phyloP scores from a whole-genome alignment of 2,797 vertebrate genomes.

The Oreonectes daqikongensis region DNA sequence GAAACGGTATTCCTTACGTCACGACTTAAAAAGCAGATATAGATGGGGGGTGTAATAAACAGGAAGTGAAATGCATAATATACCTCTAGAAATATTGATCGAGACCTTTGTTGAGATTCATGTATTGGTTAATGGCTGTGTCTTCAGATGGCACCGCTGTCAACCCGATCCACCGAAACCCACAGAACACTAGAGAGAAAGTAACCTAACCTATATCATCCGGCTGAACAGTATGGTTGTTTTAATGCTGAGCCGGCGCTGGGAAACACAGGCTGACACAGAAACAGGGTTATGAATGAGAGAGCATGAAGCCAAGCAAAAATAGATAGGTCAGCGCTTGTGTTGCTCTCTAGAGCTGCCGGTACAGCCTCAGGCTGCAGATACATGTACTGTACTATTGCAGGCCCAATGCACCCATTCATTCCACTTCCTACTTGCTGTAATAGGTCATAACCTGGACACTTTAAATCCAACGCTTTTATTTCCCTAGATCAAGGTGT shows the following conservation, averaged over 20 bases:
- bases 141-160: not conserved
- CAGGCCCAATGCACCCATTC: conserved; percentile 14
- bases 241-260: conserved; percentile 19
- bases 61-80: not conserved
- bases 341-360: conserved; percentile 23
- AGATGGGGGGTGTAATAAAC: too few relatives aligned
- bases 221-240: conserved; percentile 3
- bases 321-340: conserved; percentile 42
- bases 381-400: conserved; percentile 11
- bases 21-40: too few relatives aligned
- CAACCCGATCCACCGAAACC: conserved; percentile 16
- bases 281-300: conserved; percentile 37
- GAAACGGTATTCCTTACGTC: too few relatives aligned
- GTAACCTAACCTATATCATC: conserved; percentile 40
- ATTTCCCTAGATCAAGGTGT: too few relatives aligned
- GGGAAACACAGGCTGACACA: conserved; percentile 38
- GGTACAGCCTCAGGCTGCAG: conserved; percentile 23
- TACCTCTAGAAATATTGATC: conserved; percentile 14
- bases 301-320: conserved; percentile 22
- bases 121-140: conserved; percentile 8
- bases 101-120: not conserved
- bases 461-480: not conserved
- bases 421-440: not conserved
- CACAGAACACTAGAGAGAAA: not conserved
- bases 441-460: not conserved